A percentile compares a stretch with the other conserved stretches of the same genome.
Conservation (phyloP, 2,797 vertebrate species). For the Catamblyrhynchus diadema region DNA sequence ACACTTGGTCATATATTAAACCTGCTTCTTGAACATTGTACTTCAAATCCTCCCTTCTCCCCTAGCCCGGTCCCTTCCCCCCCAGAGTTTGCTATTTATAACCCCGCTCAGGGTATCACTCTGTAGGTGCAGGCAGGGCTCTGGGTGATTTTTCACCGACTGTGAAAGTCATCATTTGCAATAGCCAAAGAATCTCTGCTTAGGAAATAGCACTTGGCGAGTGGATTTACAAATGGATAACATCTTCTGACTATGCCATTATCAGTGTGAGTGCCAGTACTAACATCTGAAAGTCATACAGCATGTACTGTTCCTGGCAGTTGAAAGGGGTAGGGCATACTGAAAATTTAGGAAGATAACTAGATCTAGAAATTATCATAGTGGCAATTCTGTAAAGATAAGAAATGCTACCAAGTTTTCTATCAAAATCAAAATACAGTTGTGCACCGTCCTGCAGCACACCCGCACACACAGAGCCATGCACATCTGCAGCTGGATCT, state of each 20-base stretch:
- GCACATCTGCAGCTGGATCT: not conserved
- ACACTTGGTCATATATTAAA: slow-evolving; percentile 90
- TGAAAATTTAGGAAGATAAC: not conserved
- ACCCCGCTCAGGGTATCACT: slow-evolving; percentile 1
- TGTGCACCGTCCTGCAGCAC: not conserved
- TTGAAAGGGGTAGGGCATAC: not conserved
- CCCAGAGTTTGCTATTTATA: slow-evolving; percentile 58
- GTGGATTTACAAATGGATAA: not conserved
- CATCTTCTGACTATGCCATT: slow-evolving; percentile 22
- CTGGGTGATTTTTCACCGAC: slow-evolving; percentile 39
- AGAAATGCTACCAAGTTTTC: not conserved
- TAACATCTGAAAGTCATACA: slow-evolving; percentile 51
- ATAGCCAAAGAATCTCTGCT: not conserved
- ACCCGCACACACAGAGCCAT: accelerated
- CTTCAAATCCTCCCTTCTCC: slow-evolving; percentile 53
- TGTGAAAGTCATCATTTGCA: slow-evolving; percentile 34
- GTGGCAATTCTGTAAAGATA: not conserved
- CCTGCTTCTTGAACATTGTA: slow-evolving; percentile 81
- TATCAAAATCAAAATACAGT: not conserved
- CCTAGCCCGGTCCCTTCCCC: not conserved
- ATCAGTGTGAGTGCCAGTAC: slow-evolving; percentile 1
- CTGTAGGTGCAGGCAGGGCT: not conserved
- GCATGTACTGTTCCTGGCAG: slow-evolving; percentile 17
- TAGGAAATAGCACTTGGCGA: not conserved
- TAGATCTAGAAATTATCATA: not conserved